These are phyloP conservation scores for Nephrotoma appendiculata DNA, from an alignment of 2,888 invertebrate genomes.

Conservation along the genomic window DNA sequence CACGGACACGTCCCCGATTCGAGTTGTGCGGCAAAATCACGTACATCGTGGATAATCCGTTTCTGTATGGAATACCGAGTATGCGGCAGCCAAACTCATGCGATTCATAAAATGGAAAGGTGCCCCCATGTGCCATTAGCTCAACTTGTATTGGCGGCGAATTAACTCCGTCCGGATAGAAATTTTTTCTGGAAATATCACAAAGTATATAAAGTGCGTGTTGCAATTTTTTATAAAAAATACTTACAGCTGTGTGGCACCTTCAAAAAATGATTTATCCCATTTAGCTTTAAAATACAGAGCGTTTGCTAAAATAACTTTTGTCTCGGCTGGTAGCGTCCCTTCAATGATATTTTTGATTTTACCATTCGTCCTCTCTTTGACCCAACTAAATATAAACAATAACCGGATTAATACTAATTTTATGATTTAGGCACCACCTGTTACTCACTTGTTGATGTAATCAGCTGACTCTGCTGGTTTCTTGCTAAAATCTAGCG, in stretches of 20 bases:
- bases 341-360: background rate
- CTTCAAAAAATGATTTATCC: slow-evolving; percentile 20
- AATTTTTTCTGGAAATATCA: background rate
- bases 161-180: slow-evolving; percentile 1
- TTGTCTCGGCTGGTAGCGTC: slow-evolving; percentile 25
- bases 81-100: slow-evolving; percentile 34
- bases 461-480: background rate
- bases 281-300: slow-evolving; percentile 41
- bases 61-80: slow-evolving; percentile 51
- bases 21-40: slow-evolving; percentile 40
- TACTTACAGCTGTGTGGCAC: background rate
- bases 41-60: slow-evolving; percentile 44
- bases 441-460: background rate
- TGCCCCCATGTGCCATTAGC: background rate
- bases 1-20: slow-evolving; percentile 30
- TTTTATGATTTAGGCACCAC: background rate
- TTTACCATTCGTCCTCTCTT: background rate
- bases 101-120: slow-evolving; percentile 3
- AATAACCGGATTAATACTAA: background rate
- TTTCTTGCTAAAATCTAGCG: background rate
- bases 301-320: slow-evolving; percentile 42
- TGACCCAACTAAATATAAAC: background rate
- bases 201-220: background rate
- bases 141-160: background rate
- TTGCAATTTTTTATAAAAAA: background rate